Percentiles rank a stretch among this genome's conserved stretches.
These are phyloP conservation scores for Macrotis lagotis DNA, from an alignment of 2,113 vertebrate genomes.

Conservation along the genomic window DNA sequence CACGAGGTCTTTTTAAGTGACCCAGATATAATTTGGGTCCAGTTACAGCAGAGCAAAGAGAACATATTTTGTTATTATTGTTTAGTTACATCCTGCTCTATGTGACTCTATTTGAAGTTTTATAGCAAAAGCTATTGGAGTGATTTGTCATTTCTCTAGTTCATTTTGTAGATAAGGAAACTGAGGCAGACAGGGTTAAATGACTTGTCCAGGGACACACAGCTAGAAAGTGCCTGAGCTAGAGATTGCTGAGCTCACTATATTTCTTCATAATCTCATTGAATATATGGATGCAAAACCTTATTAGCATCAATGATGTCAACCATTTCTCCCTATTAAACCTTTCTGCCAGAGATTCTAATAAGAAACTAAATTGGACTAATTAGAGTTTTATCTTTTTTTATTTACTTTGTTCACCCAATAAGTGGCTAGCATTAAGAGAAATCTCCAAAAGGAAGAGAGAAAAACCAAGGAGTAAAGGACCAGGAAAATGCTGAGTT, in stretches of 20 bases:
- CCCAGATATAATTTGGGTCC: background rate
- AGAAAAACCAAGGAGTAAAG: background rate
- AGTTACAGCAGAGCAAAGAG: background rate
- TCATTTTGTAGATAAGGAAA: background rate
- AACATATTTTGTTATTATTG: background rate
- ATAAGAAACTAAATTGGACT: conserved; percentile 11
- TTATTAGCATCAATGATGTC: background rate
- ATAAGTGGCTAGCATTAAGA: background rate
- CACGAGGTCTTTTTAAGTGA: background rate
- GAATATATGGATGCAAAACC: background rate
- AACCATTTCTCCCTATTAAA: background rate
- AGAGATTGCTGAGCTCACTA: background rate
- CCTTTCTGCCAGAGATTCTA: background rate
- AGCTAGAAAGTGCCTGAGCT: background rate
- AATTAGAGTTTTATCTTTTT: background rate
- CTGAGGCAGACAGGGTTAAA: background rate
- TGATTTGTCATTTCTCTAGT: background rate
- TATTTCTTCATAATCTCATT: background rate
- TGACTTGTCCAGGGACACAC: background rate
- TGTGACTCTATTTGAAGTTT: background rate
- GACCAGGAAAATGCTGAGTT: background rate
- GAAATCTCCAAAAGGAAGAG: background rate
- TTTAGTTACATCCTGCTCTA: background rate
- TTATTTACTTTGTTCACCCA: background rate
- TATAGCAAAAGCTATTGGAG: background rate